A percentile compares a stretch with the other conserved stretches of the same genome.
phyloP scores from a whole-genome alignment of 92 coral and sea anemone species.

The Parazoanthus swiftii region DNA sequence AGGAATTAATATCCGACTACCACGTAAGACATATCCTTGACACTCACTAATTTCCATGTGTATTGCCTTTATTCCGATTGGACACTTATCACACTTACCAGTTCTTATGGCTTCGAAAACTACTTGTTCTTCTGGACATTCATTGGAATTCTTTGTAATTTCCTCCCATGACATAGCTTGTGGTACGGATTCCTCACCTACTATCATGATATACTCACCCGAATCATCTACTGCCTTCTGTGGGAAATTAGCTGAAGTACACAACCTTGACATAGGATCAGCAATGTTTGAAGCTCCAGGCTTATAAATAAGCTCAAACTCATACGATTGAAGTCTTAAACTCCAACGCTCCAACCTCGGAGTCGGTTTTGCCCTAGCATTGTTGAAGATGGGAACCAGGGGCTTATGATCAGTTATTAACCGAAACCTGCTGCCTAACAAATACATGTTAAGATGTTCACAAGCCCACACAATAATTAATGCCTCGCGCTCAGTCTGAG shows the following conservation, averaged over 20 bases:
- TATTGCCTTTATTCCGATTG: constrained; percentile 25
- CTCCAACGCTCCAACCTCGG: constrained; percentile 34
- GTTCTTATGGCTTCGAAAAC: constrained; percentile 20
- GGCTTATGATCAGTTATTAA: constrained; percentile 36
- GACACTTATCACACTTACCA: constrained; percentile 21
- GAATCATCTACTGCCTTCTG: constrained; percentile 13
- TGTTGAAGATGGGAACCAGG: background rate
- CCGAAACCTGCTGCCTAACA: constrained; percentile 23
- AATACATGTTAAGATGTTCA: constrained; percentile 29
- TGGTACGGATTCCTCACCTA: constrained; percentile 34
- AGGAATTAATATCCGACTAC: constrained; percentile 38
- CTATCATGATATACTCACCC: constrained; percentile 20
- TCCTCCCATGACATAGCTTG: constrained; percentile 44
- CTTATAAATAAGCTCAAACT: constrained; percentile 27
- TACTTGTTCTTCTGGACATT: constrained; percentile 12
- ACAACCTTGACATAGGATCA: constrained; percentile 14
- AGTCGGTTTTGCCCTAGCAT: constrained; percentile 13
- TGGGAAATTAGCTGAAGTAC: background rate
- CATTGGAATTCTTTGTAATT: constrained; percentile 15
- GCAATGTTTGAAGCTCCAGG: constrained; percentile 36
- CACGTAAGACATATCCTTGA: constrained; percentile 34
- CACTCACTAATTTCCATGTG: constrained; percentile 44
- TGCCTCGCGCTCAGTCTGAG: constrained; percentile 43
- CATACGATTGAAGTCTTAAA: constrained; percentile 18
- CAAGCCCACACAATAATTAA: constrained; percentile 37